phyloP scores from a whole-genome alignment of 1,140 invertebrate genomes.

The Globodera ellingtonae region DNA sequence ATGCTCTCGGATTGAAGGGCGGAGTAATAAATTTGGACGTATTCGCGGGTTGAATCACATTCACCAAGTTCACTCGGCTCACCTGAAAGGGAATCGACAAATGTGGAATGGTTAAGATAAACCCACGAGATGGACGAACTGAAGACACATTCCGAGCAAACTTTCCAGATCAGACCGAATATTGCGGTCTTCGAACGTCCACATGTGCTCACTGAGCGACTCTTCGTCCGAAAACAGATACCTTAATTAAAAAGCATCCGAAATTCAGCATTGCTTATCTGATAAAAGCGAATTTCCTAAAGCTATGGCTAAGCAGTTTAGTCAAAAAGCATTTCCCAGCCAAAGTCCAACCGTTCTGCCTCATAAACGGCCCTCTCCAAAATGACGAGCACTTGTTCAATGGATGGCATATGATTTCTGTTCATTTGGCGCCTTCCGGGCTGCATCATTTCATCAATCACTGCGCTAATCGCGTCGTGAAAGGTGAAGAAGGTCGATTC shows the following conservation, averaged over 20 bases:
- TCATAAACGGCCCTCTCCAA: slow-evolving; percentile 42
- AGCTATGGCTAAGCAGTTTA: too few species aligned
- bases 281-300: too few species aligned
- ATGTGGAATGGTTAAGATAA: neutral
- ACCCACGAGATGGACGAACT: slow-evolving; percentile 39
- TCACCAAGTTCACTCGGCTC: slow-evolving; percentile 3
- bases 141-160: slow-evolving; percentile 35
- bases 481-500: slow-evolving; percentile 5
- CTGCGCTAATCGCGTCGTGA: neutral
- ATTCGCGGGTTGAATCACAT: neutral
- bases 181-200: slow-evolving; percentile 23
- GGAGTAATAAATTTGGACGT: neutral
- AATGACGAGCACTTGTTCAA: slow-evolving; percentile 38
- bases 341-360: slow-evolving; percentile 24
- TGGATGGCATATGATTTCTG: slow-evolving; percentile 17
- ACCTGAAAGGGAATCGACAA: neutral
- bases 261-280: too few species aligned
- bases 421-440: slow-evolving; percentile 16
- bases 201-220: neutral
- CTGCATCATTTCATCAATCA: slow-evolving; percentile 7
- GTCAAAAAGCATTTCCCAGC: neutral
- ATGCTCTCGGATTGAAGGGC: neutral
- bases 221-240: slow-evolving; percentile 26
- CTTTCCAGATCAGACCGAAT: slow-evolving; percentile 34
- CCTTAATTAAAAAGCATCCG: neutral